Evolutionary conservation across 2,888 invertebrate genomes (phyloP), one percentile per base, ranked within the genome.

Genomic region (Nomada flava): DNA sequence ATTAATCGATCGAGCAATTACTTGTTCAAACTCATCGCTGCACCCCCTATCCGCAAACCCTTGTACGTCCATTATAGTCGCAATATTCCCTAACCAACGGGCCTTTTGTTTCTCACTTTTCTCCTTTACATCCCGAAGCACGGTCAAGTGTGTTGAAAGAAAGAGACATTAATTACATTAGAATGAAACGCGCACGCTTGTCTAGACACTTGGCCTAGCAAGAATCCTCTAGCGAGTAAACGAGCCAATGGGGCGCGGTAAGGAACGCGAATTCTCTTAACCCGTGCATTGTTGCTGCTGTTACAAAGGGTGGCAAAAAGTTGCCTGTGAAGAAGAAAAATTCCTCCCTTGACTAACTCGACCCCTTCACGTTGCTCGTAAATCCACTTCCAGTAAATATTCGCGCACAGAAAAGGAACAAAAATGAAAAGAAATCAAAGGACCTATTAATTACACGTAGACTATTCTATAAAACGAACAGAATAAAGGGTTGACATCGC

Each of bases 81-180:
- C 67, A 26, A 63, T 67, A 76, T 55, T 68, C 67, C 57, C 67
- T 78, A 67, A 77, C 23, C 64, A 50, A 23, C 23, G 36, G 20
- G 69, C 36, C n/a, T 52, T 70, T 63, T 23, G 53, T 62, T 68
- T 68, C 57, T 50, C 65, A 65, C 65, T 77, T 65, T 62, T 13
- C 65, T 13, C 71, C 50, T 60, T 71, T 57, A 68, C 62, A 44
- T 20, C 62, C 72, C 67, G 52, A 52, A 79, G 67, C 63, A 68
- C 47, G 55, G 50, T 10, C 53, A 10, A 13, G 29, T 52, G 62
- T 23, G 68, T 64, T 63, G 63, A 62, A 79, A 73, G 79, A 69
- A 79, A 60, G 50, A 73, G 68, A 79, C 72, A 73, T 81, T 81
- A 79, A 81, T 69, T 73, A 69, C 80, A 67, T 81, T 79, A 79